Percentiles rank a stretch among this genome's conserved stretches.
Conservation (phyloP, 2,113 vertebrate species). For the Psilopsiagon aurifrons region DNA sequence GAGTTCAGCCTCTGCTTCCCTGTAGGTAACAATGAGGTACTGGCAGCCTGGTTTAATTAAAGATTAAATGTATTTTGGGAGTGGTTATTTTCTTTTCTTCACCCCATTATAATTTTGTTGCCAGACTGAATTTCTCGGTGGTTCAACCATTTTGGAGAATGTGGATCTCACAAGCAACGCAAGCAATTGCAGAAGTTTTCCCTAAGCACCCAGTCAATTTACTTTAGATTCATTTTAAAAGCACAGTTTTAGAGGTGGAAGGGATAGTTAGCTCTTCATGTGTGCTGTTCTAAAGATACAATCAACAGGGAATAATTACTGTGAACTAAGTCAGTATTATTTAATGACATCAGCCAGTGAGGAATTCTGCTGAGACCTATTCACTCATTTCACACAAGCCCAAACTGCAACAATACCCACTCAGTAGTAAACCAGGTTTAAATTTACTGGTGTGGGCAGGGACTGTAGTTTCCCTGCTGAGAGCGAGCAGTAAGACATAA, state of each 20-base stretch:
- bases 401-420: background rate
- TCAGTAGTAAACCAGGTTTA: background rate
- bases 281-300: background rate
- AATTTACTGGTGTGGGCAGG: background rate
- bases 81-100: background rate
- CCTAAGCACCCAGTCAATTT: background rate
- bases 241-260: background rate
- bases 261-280: background rate
- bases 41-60: background rate
- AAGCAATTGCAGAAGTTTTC: background rate
- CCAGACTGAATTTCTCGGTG: background rate
- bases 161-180: background rate
- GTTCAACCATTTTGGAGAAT: background rate
- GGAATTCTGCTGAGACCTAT: background rate
- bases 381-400: background rate
- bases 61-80: background rate
- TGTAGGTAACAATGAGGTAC: background rate
- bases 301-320: background rate
- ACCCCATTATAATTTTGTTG: background rate
- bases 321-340: background rate
- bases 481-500: rapidly evolving
- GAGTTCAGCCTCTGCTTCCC: background rate
- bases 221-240: background rate
- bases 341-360: background rate
- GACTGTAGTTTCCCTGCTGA: background rate